Evolutionary conservation across 1,140 invertebrate genomes (phyloP).

Genomic region (Brachionus sp.): DNA sequence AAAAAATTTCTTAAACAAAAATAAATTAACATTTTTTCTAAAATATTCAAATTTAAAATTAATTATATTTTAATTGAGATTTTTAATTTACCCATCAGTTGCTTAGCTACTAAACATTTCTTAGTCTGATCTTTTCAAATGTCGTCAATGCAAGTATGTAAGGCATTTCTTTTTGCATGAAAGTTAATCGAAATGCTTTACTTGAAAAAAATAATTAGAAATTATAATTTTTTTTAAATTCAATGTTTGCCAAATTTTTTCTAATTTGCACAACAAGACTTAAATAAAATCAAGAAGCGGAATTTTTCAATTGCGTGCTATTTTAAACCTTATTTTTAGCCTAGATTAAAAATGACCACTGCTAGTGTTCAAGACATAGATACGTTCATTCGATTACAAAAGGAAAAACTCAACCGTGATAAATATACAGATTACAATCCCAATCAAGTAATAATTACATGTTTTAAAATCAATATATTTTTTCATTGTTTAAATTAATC

Average conservation of each 20-base stretch:
- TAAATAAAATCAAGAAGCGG: not conserved
- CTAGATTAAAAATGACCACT: constrained; percentile 19
- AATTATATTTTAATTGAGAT: not conserved
- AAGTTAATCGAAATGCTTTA: not conserved
- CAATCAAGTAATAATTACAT: not conserved
- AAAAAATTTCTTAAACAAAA: not conserved
- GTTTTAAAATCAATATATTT: no score
- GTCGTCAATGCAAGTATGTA: constrained; percentile 20
- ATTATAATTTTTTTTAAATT: not conserved
- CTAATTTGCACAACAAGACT: not conserved
- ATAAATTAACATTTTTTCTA: not conserved
- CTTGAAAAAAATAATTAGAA: not conserved
- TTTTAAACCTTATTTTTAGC: not conserved
- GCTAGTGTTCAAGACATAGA: constrained; percentile 44
- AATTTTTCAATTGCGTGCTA: not conserved
- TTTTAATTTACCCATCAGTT: not conserved
- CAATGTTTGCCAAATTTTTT: not conserved
- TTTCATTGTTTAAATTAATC: not conserved
- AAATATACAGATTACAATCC: not conserved
- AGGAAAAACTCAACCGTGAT: constrained; percentile 39
- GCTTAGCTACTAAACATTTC: constrained; percentile 28
- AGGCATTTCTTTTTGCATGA: not conserved
- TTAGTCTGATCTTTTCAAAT: not conserved
- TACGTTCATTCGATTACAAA: constrained; percentile 41
- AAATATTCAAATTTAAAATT: not conserved